Percentiles rank a stretch among this genome's conserved stretches.
Conservation (phyloP, 2,797 vertebrate species). For the Crax fasciolata region DNA sequence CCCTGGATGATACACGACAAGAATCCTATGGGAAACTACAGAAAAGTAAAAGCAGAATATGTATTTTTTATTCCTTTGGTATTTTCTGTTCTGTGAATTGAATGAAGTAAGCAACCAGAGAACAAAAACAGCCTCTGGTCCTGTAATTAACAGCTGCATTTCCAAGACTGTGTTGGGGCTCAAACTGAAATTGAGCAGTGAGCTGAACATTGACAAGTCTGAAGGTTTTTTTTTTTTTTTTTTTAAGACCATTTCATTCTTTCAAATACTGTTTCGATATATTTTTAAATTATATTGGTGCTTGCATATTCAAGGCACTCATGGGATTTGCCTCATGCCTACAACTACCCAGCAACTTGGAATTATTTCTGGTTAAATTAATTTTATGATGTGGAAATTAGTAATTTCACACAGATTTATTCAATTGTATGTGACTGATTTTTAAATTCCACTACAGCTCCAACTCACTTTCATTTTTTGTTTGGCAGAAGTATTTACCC, state of each 20-base stretch:
- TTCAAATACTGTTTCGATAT: background rate
- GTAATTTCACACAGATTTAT: conserved; percentile 56
- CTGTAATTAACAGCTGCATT: background rate
- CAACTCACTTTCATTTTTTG: background rate
- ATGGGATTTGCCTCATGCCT: background rate
- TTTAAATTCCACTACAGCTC: conserved; percentile 1
- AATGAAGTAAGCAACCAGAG: background rate
- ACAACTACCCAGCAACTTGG: background rate
- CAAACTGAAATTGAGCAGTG: background rate
- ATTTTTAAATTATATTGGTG: background rate
- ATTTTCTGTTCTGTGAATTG: background rate
- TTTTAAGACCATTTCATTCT: background rate
- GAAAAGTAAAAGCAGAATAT: background rate
- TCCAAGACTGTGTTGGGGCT: background rate
- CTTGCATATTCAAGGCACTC: background rate
- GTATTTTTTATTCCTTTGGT: too few relatives aligned
- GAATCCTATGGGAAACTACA: background rate
- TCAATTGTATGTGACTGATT: background rate
- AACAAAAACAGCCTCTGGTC: background rate
- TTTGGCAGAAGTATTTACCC: background rate
- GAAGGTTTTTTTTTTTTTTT: background rate
- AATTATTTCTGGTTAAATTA: conserved; percentile 54
- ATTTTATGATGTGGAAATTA: conserved; percentile 49
- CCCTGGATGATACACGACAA: background rate
- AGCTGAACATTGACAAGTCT: background rate